Conservation (phyloP, 2,797 vertebrate genomes). For the Taeniopygia guttata region DNA sequence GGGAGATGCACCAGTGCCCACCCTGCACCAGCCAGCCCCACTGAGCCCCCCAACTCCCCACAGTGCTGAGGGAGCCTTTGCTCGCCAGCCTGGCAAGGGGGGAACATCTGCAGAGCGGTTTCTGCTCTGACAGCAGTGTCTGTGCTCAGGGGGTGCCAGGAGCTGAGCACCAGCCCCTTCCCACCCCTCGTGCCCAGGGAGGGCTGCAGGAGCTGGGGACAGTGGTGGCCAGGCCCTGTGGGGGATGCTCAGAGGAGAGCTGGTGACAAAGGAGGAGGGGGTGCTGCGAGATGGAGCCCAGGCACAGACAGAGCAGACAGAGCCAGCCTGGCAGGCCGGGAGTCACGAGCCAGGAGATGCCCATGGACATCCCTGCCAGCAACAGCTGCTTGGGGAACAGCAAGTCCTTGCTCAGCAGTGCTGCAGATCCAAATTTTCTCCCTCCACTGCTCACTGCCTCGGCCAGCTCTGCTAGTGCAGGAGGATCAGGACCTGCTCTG, state of each 20-base stretch:
- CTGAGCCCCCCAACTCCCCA: rapidly evolving
- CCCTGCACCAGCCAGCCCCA: neutral
- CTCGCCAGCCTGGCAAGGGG: neutral
- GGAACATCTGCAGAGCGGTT: rapidly evolving
- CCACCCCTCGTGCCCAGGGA: rapidly evolving
- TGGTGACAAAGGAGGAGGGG: neutral
- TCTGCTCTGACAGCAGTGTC: neutral
- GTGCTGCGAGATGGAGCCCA: rapidly evolving
- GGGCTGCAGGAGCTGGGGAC: neutral
- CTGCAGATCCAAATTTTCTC: neutral
- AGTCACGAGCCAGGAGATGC: neutral
- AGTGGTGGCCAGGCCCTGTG: rapidly evolving
- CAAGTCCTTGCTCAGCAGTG: neutral
- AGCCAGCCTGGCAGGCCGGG: neutral
- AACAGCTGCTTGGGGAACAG: slow-evolving; percentile 4
- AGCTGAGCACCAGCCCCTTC: neutral
- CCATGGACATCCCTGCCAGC: neutral
- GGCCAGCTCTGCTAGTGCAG: neutral
- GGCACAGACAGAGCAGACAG: rapidly evolving
- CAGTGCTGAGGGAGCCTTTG: neutral
- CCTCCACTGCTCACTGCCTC: neutral
- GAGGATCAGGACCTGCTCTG: neutral
- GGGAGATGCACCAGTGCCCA: neutral
- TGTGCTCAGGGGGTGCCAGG: neutral
- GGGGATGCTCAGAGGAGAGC: neutral